phyloP scores from a whole-genome alignment of 1,140 invertebrate genomes.

The Heliconius hermathena region DNA sequence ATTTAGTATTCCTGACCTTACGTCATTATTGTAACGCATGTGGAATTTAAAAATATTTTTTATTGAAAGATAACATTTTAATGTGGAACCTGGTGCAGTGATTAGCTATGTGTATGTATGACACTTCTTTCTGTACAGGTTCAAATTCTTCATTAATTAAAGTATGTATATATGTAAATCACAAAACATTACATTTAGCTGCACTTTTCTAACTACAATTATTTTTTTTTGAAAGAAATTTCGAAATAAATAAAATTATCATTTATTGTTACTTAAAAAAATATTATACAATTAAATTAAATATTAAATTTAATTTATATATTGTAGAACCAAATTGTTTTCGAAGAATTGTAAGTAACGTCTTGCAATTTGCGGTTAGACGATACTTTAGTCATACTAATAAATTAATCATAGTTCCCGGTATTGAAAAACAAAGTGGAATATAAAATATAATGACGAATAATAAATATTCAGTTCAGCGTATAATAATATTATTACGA shows the following conservation, averaged over 20 bases:
- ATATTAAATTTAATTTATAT: neutral
- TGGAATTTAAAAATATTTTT: conserved; percentile 1
- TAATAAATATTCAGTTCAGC: neutral
- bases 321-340: neutral
- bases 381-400: conserved; percentile 7
- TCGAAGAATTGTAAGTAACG: neutral
- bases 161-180: no score
- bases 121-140: no score
- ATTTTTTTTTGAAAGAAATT: no score
- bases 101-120: neutral
- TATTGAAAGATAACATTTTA: neutral
- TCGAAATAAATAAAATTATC: no score
- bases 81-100: neutral
- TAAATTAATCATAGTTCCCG: neutral
- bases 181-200: no score
- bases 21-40: neutral
- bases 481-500: neutral
- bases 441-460: conserved; percentile 2
- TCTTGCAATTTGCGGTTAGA: conserved; percentile 2
- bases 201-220: no score
- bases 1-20: neutral
- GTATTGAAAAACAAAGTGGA: neutral
- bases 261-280: no score
- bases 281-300: neutral
- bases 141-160: no score